phyloP scores from a whole-genome alignment of 2,113 vertebrate genomes.

The Forbesichthys agassizii region DNA sequence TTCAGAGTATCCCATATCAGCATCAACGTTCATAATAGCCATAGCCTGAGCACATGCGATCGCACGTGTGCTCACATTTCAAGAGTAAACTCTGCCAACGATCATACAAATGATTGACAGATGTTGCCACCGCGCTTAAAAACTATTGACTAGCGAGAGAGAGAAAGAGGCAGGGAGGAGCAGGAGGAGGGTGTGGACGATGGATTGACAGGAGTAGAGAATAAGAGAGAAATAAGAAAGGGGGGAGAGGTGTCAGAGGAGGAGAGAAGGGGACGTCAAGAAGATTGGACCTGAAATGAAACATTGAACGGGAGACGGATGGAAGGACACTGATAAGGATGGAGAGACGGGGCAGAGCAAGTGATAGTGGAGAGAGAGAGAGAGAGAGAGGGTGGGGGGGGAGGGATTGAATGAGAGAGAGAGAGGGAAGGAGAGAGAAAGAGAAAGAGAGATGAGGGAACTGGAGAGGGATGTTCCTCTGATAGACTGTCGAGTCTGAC shows the following conservation, averaged over 20 bases:
- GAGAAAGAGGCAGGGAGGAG: not conserved
- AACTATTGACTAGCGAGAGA: constrained; percentile 49
- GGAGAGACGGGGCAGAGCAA: constrained; percentile 52
- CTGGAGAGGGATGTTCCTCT: constrained; percentile 60
- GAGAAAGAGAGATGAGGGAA: constrained; percentile 14
- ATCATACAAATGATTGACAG: constrained; percentile 51
- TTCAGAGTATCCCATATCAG: too few species aligned
- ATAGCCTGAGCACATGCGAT: constrained; percentile 5
- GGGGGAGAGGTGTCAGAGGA: constrained; percentile 43
- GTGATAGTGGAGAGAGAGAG: constrained; percentile 12
- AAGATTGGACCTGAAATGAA: constrained; percentile 74
- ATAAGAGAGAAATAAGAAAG: constrained; percentile 38
- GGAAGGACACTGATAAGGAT: constrained; percentile 65
- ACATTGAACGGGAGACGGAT: constrained; percentile 70
- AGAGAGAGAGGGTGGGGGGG: not conserved
- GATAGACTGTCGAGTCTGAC: constrained; percentile 71
- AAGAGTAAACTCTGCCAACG: constrained; percentile 37
- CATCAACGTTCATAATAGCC: too few species aligned
- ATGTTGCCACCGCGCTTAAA: constrained; percentile 31
- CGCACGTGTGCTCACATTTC: constrained; percentile 9
- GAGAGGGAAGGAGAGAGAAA: not conserved
- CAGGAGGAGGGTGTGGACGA: constrained; percentile 6
- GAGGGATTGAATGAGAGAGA: constrained; percentile 22
- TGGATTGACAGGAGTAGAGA: constrained; percentile 53
- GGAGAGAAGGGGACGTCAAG: constrained; percentile 51